phyloP scores from a whole-genome alignment of 2,797 vertebrate species.

The Mus caroli region DNA sequence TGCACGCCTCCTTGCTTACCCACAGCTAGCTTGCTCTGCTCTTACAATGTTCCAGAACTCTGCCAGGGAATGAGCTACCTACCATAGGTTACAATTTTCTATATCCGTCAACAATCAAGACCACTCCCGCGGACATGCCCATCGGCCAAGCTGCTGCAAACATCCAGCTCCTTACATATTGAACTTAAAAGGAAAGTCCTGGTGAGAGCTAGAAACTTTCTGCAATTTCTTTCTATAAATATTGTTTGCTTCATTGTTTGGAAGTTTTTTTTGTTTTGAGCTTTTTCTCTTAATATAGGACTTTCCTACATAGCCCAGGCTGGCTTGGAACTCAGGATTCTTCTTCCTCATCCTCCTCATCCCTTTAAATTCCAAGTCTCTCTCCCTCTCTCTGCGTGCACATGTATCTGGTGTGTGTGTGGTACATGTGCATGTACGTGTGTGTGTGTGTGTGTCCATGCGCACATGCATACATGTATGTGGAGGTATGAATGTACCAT shows the following conservation, averaged over 20 bases:
- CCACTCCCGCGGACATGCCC: not conserved
- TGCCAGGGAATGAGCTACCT: not conserved
- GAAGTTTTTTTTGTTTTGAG: slow-evolving; percentile 8
- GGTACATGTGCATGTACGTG: no score
- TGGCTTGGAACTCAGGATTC: not conserved
- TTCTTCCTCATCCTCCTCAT: not conserved
- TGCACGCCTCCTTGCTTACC: not conserved
- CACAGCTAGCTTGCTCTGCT: not conserved
- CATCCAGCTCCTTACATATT: not conserved
- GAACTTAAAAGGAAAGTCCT: slow-evolving; percentile 34
- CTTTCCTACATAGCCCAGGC: not conserved
- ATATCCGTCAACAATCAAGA: not conserved
- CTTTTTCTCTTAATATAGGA: not conserved
- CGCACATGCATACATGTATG: no score
- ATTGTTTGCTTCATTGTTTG: slow-evolving; percentile 27
- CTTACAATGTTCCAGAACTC: not conserved
- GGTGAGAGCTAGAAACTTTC: not conserved
- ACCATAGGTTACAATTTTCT: not conserved
- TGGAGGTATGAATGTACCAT: not conserved
- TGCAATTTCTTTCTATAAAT: slow-evolving; percentile 14
- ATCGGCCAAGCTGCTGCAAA: not conserved
- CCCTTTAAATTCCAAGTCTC: not conserved
- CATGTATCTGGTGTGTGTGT: not conserved
- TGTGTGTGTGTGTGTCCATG: not conserved
- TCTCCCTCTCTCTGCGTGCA: no score